phyloP scores from a whole-genome alignment of 2,888 invertebrate species.

The Calameuta filiformis region DNA sequence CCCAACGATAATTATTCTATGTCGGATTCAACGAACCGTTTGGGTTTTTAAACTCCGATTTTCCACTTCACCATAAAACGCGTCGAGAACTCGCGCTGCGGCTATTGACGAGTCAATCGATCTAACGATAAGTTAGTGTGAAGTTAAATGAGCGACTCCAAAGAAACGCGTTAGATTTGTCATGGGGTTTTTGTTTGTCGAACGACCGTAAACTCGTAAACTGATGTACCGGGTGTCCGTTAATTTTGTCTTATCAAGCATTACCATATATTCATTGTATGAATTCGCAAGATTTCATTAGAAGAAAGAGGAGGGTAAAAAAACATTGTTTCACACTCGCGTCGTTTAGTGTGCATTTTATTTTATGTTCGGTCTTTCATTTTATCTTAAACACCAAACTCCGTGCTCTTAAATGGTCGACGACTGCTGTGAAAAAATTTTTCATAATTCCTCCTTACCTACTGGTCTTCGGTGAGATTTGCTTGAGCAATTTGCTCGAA shows the following conservation, averaged over 20 bases:
- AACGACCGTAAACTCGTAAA: not conserved
- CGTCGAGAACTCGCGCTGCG: not conserved
- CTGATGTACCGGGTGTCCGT: not conserved
- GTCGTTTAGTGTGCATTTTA: no score
- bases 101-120: not conserved
- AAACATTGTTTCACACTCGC: no score
- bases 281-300: not conserved
- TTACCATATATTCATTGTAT: no score
- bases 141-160: not conserved
- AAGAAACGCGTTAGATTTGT: not conserved
- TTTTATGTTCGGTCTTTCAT: no score
- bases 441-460: not conserved
- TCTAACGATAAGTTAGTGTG: not conserved
- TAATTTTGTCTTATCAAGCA: not conserved
- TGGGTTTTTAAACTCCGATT: not conserved
- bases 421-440: not conserved
- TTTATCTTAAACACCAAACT: no score
- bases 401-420: no score
- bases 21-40: not conserved
- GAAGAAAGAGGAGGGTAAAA: no score
- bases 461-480: not conserved
- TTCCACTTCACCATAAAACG: not conserved
- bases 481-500: not conserved
- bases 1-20: not conserved
- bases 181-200: not conserved